Conservation (phyloP, 64 coral and sea anemone species). For the Cladopsammia gracilis region DNA sequence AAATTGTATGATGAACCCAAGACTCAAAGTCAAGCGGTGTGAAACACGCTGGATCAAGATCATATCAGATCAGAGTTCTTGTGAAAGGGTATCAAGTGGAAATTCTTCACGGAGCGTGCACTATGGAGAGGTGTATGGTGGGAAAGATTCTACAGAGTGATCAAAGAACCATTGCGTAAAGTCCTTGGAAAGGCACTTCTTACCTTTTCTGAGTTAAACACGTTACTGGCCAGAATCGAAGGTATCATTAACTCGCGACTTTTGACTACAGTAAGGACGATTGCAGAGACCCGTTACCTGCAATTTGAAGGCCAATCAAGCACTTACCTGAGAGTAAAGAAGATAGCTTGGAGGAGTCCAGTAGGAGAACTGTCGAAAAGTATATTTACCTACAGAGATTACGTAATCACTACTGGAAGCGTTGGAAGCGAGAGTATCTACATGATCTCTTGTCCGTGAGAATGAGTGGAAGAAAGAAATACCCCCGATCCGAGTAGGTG, state of each 20-base stretch:
- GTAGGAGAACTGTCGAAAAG: neutral
- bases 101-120: constrained; percentile 45
- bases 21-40: neutral
- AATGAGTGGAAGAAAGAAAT: too few species aligned
- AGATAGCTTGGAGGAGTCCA: too few species aligned
- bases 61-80: neutral
- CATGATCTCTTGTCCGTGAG: too few species aligned
- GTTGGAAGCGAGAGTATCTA: too few species aligned
- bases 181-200: constrained; percentile 43
- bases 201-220: constrained; percentile 11
- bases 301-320: neutral
- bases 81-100: constrained; percentile 5
- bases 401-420: too few species aligned
- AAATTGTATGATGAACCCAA: constrained; percentile 12
- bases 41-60: neutral
- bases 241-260: constrained; percentile 3
- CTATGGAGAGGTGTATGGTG: constrained; percentile 16
- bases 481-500: too few species aligned
- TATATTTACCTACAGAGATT: too few species aligned
- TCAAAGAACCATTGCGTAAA: constrained; percentile 51
- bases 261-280: neutral
- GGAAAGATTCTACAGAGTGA: constrained; percentile 22
- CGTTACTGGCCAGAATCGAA: constrained; percentile 9
- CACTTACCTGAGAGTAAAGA: neutral
- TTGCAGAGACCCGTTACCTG: constrained; percentile 12